Percentiles rank a stretch among this genome's conserved stretches.
phyloP scores from a whole-genome alignment of 2,888 invertebrate genomes.

The Drosophila mimica region DNA sequence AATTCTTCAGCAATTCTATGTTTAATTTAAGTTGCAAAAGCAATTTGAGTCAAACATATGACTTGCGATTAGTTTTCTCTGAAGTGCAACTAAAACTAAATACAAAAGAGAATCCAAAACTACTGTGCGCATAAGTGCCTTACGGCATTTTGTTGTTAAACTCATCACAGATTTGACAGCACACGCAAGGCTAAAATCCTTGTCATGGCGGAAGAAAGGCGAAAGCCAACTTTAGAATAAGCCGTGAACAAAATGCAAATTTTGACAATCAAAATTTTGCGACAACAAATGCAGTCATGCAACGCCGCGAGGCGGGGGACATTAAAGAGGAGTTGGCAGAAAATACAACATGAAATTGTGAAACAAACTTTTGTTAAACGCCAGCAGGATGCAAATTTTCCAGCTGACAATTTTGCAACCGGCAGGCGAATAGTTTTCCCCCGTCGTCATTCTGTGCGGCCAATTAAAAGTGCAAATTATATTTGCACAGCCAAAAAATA shows the following conservation, averaged over 20 bases:
- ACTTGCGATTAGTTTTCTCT: neutral
- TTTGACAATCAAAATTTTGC: conserved; percentile 46
- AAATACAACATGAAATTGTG: conserved; percentile 49
- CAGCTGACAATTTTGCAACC: conserved; percentile 48
- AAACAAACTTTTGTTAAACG: conserved; percentile 52
- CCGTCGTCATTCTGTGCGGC: conserved; percentile 24
- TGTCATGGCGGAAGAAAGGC: neutral
- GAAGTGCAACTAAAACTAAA: conserved; percentile 12
- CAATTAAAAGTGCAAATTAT: conserved; percentile 69
- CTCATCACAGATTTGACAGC: conserved; percentile 25
- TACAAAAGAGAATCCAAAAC: conserved; percentile 9
- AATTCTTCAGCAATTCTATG: neutral
- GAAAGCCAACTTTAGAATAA: conserved; percentile 42
- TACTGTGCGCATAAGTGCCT: conserved; percentile 20
- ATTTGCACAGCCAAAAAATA: conserved; percentile 27
- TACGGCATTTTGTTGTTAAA: conserved; percentile 25
- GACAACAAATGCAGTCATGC: conserved; percentile 57
- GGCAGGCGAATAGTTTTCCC: conserved; percentile 9
- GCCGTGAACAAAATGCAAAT: conserved; percentile 63
- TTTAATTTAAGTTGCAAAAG: neutral
- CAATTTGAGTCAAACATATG: neutral
- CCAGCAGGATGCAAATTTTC: conserved; percentile 46
- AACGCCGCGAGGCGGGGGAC: neutral
- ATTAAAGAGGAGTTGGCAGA: neutral
- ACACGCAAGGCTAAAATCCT: conserved; percentile 17